phyloP scores from a whole-genome alignment of 2,888 invertebrate genomes.

The Stramonita haemastoma region DNA sequence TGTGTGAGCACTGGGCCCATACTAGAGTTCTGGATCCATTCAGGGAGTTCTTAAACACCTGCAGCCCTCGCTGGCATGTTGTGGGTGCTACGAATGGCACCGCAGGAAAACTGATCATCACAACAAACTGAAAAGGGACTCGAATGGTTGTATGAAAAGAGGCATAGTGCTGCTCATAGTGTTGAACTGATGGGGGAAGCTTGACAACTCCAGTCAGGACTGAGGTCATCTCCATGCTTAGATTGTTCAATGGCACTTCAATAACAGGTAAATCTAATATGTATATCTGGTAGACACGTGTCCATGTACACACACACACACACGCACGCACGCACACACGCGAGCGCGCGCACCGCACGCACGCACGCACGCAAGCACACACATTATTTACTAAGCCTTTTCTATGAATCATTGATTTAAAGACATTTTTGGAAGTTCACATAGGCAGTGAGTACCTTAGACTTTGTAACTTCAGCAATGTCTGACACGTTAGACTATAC shows the following conservation, averaged over 20 bases:
- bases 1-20: neutral
- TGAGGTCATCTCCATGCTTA: neutral
- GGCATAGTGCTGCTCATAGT: neutral
- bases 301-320: neutral
- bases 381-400: neutral
- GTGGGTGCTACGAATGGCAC: neutral
- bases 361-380: neutral
- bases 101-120: neutral
- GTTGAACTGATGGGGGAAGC: neutral
- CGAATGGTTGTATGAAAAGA: neutral
- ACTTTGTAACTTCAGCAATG: too few species aligned
- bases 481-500: too few species aligned
- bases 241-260: neutral
- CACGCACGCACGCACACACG: neutral
- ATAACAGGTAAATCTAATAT: neutral
- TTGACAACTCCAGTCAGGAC: neutral
- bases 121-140: neutral
- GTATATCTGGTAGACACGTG: too few species aligned
- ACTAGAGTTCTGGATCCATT: neutral
- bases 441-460: too few species aligned
- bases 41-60: neutral
- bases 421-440: too few species aligned
- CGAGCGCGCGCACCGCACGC: too few species aligned
- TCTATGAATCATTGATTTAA: conserved; percentile 44
- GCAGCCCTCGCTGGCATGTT: neutral